Percentiles rank a stretch among this genome's conserved stretches.
These are phyloP conservation scores for Tachypleus tridentatus DNA, from an alignment of 1,140 invertebrate genomes.

Conservation along the genomic window DNA sequence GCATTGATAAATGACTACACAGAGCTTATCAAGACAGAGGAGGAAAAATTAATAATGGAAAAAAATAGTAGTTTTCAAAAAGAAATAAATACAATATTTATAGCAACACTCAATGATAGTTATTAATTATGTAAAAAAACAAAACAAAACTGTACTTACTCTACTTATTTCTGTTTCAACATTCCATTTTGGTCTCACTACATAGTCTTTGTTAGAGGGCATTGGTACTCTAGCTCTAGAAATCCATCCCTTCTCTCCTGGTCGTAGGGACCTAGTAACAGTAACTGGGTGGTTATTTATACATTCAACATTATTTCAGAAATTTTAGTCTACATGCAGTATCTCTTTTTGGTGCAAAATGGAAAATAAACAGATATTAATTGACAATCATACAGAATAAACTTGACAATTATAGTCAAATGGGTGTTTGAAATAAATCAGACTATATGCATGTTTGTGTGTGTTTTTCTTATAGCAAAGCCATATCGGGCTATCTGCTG, in stretches of 20 bases:
- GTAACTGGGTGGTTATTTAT: constrained; percentile 4
- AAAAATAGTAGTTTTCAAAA: not conserved
- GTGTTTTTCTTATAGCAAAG: too few species aligned
- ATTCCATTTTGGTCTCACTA: constrained; percentile 83
- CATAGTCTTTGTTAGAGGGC: constrained; percentile 94
- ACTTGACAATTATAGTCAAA: too few species aligned
- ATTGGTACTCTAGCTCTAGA: constrained; percentile 83
- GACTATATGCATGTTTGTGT: too few species aligned
- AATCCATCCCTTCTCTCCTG: constrained; percentile 92
- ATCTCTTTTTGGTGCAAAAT: not conserved
- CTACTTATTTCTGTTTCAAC: constrained; percentile 60
- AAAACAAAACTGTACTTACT: constrained; percentile 10
- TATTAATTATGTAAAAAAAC: not conserved
- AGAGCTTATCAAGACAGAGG: constrained; percentile 36
- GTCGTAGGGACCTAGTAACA: constrained; percentile 46
- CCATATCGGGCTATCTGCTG: too few species aligned
- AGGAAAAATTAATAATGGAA: constrained; percentile 22
- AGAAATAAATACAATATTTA: constrained; percentile 2
- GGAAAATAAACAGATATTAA: constrained; percentile 4
- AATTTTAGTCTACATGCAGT: too few species aligned
- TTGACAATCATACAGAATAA: constrained; percentile 8
- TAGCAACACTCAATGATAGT: too few species aligned
- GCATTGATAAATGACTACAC: too few species aligned
- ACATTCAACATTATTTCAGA: constrained; percentile 6
- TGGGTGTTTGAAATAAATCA: too few species aligned